Conservation (phyloP, 2,888 invertebrate genomes). For the Hemistola chrysoprasaria region DNA sequence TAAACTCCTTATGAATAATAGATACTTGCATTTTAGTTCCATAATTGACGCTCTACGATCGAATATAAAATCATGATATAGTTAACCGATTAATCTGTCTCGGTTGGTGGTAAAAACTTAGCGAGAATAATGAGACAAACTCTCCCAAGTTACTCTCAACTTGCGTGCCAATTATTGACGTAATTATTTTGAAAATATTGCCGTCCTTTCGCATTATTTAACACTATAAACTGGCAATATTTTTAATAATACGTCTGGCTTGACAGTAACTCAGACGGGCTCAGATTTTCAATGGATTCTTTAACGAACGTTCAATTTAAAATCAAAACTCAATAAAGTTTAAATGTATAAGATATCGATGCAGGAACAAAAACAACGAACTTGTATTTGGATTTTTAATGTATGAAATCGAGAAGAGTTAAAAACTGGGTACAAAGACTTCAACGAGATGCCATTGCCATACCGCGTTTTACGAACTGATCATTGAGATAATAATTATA, state of each 20-base stretch:
- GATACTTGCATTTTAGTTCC: constrained; percentile 69
- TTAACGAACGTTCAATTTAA: constrained; percentile 41
- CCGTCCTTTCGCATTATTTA: constrained; percentile 71
- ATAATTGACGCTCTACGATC: constrained; percentile 64
- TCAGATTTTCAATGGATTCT: constrained; percentile 67
- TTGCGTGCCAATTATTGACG: constrained; percentile 80
- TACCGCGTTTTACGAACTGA: background rate
- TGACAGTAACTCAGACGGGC: constrained; percentile 53
- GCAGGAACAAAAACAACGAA: constrained; percentile 9
- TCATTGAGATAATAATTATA: too few species aligned
- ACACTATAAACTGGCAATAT: constrained; percentile 63
- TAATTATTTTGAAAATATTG: constrained; percentile 80
- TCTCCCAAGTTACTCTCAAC: constrained; percentile 47
- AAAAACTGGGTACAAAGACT: constrained; percentile 13
- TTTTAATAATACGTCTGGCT: constrained; percentile 58
- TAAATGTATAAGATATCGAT: constrained; percentile 9
- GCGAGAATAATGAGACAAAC: constrained; percentile 70
- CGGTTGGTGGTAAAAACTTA: constrained; percentile 77
- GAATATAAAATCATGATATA: constrained; percentile 72
- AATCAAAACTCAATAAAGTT: constrained; percentile 19
- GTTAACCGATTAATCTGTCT: constrained; percentile 77
- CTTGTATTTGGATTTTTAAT: constrained; percentile 4
- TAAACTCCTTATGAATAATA: constrained; percentile 58
- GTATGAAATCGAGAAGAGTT: constrained; percentile 6
- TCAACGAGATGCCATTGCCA: constrained; percentile 15